These are phyloP conservation scores for Monodelphis domestica DNA, from an alignment of 2,797 vertebrate species.

Conservation along the genomic window DNA sequence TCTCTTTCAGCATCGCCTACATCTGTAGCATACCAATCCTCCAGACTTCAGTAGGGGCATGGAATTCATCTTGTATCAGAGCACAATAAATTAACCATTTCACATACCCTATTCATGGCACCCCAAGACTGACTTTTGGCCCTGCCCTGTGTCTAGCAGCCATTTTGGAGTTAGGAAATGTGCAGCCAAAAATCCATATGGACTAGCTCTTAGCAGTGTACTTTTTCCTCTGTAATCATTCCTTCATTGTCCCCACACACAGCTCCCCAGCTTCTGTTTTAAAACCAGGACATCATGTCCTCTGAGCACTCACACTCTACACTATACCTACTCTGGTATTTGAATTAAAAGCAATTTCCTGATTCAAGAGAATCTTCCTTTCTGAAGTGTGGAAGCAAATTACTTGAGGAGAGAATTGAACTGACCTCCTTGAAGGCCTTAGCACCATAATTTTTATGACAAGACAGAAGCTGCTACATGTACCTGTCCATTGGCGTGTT, in stretches of 20 bases:
- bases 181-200: background rate
- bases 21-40: background rate
- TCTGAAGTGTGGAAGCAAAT: slow-evolving; percentile 44
- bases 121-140: background rate
- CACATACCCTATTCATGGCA: background rate
- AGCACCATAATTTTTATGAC: slow-evolving; percentile 11
- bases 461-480: background rate
- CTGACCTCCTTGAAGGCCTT: background rate
- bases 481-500: background rate
- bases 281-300: background rate
- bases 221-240: background rate
- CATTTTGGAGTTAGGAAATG: background rate
- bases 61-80: background rate
- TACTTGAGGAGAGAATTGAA: slow-evolving; percentile 30
- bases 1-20: slow-evolving; percentile 51
- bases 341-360: slow-evolving; percentile 20
- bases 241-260: background rate
- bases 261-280: background rate
- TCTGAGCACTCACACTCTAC: background rate
- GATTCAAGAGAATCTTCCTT: slow-evolving; percentile 41
- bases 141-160: background rate
- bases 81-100: background rate
- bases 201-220: background rate
- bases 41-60: background rate
- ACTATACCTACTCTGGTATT: background rate